Evolutionary conservation across 2,113 vertebrate genomes (phyloP), one percentile per base, ranked within the genome.

Genomic region (Apeltes quadracus): DNA sequence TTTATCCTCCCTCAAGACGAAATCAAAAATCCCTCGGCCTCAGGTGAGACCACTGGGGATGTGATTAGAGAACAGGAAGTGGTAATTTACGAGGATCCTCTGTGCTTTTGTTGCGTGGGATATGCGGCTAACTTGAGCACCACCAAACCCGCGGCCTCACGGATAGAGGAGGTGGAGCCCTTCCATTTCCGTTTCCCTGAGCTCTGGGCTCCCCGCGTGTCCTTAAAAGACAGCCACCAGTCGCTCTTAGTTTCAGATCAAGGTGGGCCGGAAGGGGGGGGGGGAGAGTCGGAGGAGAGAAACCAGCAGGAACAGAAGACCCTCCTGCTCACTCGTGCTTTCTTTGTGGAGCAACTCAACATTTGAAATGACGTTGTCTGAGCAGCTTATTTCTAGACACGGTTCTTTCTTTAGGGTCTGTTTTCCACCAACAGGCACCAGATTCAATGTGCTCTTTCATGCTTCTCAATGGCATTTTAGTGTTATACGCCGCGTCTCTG

Each of bases 271-370:
- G 32, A 12, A 32, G 46, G 63, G 48, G 59, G 32, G 15, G 39
- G 46, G 63, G 48, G 59, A 54, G 54, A 34, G 44, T 72, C 53
- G 39, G 29, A 54, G 51, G 27, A 58, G 51, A 54, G 51, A 63
- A 41, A 48, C 39, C 54, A 61, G 61, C 55, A 29, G 63, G 68
- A 69, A 51, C 72, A 72, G 50, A 36, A 57, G 44, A 36, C 34
- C 18, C 41, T 32, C 72, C 50, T 69, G 50, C 38, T 59, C 59
- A 75, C 62, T 54, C 32, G 18, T 13, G 36, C 20, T 69, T 16
- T 64, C 51, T 20, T 16, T 7, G 38, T 2, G 4, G 36, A 58
- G 64, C 23, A 73, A 51, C 39, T 4, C 57, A 38, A 69, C 68
- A 72, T 62, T 68, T 43, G 54, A 72, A 57, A 1, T 3, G 0